A percentile compares a stretch with the other conserved stretches of the same genome.
phyloP scores from a whole-genome alignment of 92 coral and sea anemone genomes.

The Desmophyllum pertusum region DNA sequence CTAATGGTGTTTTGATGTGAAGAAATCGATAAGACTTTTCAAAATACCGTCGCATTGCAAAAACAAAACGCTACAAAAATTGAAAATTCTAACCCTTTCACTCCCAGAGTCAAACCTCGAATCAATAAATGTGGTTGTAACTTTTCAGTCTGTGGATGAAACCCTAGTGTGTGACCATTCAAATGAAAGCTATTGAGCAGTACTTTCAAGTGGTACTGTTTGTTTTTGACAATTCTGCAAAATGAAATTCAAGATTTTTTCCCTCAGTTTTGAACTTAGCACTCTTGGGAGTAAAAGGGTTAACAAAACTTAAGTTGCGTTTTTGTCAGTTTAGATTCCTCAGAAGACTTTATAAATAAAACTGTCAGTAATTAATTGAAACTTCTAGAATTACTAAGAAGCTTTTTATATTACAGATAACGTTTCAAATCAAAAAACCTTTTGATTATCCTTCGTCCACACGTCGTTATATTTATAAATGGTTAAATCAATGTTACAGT shows the following conservation, averaged over 20 bases:
- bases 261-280: too few relatives aligned
- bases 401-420: not conserved
- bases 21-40: not conserved
- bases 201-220: too few relatives aligned
- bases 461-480: not conserved
- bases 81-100: not conserved
- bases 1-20: not conserved
- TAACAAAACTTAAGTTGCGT: not conserved
- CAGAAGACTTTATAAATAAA: not conserved
- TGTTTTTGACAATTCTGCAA: too few relatives aligned
- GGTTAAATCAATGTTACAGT: not conserved
- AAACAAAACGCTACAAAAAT: not conserved
- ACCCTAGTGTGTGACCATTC: too few relatives aligned
- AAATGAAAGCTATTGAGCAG: too few relatives aligned
- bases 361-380: not conserved
- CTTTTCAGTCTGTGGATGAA: too few relatives aligned
- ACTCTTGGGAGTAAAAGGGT: too few relatives aligned
- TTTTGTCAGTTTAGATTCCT: not conserved
- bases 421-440: not conserved
- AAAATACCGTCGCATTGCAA: not conserved
- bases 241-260: too few relatives aligned
- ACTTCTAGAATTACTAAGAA: conserved; percentile 2
- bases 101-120: too few relatives aligned
- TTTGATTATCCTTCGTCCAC: not conserved
- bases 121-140: too few relatives aligned